Evolutionary conservation across 2,113 vertebrate species (phyloP).

Genomic region (Phrynosoma blainvillii): DNA sequence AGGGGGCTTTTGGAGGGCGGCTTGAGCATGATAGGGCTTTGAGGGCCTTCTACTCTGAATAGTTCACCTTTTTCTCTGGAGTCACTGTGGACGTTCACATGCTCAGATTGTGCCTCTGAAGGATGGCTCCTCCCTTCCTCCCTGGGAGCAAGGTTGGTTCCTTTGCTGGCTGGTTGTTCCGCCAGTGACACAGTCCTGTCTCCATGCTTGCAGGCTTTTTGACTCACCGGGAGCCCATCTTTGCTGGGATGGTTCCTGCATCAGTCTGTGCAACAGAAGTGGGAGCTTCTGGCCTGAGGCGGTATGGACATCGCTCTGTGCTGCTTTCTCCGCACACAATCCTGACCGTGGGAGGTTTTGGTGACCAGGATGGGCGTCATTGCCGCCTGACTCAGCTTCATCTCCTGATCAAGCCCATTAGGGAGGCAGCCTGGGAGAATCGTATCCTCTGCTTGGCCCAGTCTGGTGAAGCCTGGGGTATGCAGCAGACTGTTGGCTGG

Average conservation of each 20-base stretch:
- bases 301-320: slow-evolving; percentile 74
- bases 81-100: too few relatives aligned
- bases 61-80: background rate
- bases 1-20: background rate
- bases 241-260: slow-evolving; percentile 58
- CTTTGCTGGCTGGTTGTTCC: too few relatives aligned
- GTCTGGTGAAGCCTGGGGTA: slow-evolving; percentile 66
- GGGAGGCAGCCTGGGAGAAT: slow-evolving; percentile 65
- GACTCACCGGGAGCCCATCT: background rate
- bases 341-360: slow-evolving; percentile 81
- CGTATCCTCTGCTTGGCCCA: slow-evolving; percentile 29
- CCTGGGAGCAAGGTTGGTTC: background rate
- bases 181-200: background rate
- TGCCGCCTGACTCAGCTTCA: slow-evolving; percentile 74
- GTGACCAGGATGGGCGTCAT: slow-evolving; percentile 75
- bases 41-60: too few relatives aligned
- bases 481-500: background rate
- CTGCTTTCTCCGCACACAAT: slow-evolving; percentile 55
- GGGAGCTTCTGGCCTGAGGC: slow-evolving; percentile 39
- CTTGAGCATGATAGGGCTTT: too few relatives aligned
- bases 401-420: slow-evolving; percentile 68
- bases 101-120: background rate
- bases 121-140: background rate
- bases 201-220: background rate
- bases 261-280: background rate